A percentile compares a stretch with the other conserved stretches of the same genome.
phyloP scores from a whole-genome alignment of 92 coral and sea anemone species.

The Anthopleura xanthogrammica region DNA sequence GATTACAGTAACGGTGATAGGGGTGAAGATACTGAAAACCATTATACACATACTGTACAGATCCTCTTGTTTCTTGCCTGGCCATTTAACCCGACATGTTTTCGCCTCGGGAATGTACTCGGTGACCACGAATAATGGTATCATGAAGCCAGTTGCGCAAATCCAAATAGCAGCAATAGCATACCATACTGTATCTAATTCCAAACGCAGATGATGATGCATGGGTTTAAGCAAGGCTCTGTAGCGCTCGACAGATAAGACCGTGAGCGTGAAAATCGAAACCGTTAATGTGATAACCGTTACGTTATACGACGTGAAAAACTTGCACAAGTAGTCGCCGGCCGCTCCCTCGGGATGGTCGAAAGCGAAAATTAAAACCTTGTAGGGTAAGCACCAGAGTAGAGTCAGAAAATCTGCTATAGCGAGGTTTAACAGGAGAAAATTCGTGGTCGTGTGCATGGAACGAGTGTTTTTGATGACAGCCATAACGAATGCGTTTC shows the following conservation, averaged over 20 bases:
- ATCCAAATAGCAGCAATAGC: slow-evolving; percentile 58
- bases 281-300: slow-evolving; percentile 65
- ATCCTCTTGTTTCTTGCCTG: slow-evolving; percentile 39
- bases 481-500: slow-evolving; percentile 41
- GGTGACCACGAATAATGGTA: slow-evolving; percentile 51
- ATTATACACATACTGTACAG: slow-evolving; percentile 46
- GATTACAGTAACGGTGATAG: slow-evolving; percentile 40
- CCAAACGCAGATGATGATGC: slow-evolving; percentile 44
- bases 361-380: slow-evolving; percentile 31
- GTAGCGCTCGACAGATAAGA: slow-evolving; percentile 74
- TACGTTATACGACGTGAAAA: slow-evolving; percentile 64
- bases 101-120: slow-evolving; percentile 4
- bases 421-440: slow-evolving; percentile 45
- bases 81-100: slow-evolving; percentile 55
- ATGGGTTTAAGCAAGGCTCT: slow-evolving; percentile 67
- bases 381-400: slow-evolving; percentile 47
- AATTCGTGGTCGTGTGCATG: slow-evolving; percentile 52
- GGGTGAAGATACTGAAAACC: slow-evolving; percentile 51
- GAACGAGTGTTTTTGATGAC: slow-evolving; percentile 45
- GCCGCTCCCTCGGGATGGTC: slow-evolving; percentile 30
- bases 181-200: slow-evolving; percentile 47
- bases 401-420: slow-evolving; percentile 44
- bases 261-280: slow-evolving; percentile 61
- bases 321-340: slow-evolving; percentile 35
- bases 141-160: slow-evolving; percentile 50